Percentiles rank a stretch among this genome's conserved stretches.
Conservation (phyloP, 2,797 vertebrate species). For the Brachyrhaphis roseni region DNA sequence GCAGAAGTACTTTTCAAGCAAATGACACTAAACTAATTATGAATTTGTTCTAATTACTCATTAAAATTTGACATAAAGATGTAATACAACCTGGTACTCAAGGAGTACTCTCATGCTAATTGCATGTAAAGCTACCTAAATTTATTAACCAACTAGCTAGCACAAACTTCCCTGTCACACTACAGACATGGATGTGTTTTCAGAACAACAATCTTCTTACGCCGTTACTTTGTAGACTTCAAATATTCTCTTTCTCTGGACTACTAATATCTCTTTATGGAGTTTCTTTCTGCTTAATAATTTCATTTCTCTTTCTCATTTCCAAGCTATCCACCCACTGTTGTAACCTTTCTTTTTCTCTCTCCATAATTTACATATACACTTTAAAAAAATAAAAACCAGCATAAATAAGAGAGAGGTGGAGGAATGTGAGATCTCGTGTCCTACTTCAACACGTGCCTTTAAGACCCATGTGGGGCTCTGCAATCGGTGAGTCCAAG, state of each 20-base stretch:
- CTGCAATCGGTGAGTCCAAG: background rate
- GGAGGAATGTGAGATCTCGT: slow-evolving; percentile 28
- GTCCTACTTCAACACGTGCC: slow-evolving; percentile 41
- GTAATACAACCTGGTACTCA: background rate
- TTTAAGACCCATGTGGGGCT: slow-evolving; percentile 30
- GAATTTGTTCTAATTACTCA: background rate
- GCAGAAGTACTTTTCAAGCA: background rate
- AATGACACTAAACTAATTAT: background rate
- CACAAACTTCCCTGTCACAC: background rate
- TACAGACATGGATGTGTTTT: background rate
- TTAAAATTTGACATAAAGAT: background rate
- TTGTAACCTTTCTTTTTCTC: slow-evolving; percentile 23
- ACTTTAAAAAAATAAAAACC: background rate
- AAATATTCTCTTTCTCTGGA: background rate
- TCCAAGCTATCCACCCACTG: slow-evolving; percentile 45
- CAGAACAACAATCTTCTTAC: background rate
- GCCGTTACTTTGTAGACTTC: background rate
- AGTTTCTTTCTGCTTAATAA: slow-evolving; percentile 1
- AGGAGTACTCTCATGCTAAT: background rate
- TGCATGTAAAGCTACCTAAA: background rate
- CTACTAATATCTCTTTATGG: background rate
- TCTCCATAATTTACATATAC: slow-evolving; percentile 31
- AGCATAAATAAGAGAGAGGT: slow-evolving; percentile 7
- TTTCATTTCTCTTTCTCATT: slow-evolving; percentile 9
- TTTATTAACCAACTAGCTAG: background rate